Evolutionary conservation across 2,797 vertebrate genomes (phyloP), one percentile per base, ranked within the genome.

Genomic region (Poeciliopsis turneri): DNA sequence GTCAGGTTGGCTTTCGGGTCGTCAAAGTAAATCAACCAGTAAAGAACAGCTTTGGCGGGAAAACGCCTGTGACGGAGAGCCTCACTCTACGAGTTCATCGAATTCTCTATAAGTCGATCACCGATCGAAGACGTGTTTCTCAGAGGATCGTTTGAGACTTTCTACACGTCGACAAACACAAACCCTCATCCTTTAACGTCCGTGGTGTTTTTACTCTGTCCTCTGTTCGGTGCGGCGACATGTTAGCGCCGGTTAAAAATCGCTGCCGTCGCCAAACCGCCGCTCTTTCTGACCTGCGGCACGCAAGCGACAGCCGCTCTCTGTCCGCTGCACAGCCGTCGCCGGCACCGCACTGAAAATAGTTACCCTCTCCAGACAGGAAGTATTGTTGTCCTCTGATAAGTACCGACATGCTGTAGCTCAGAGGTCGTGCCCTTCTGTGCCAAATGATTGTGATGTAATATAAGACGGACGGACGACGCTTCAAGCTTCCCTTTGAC

Each of bases 401-500:
- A 64, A 18, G 77, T 81, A 53, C 39, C 39, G 75, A 78, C 82
- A 78, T 74, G 64, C 41, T 69, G 80, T 53, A 25, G 72, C 78
- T 46, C 74, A 30, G 78, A 85, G 82, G 83, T 86, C 71, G 59
- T 5, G 33, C 64, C 78, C 77, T 55, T 81, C 73, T 72, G 74
- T 79, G 89, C 86, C 87, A 84, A 43, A 88, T 77, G 77, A 82
- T 84, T 41, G 84, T 83, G 74, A 84, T 71, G 78, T 82, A 82
- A 83, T 81, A 75, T 78, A 64, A 74, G 64, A 36, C 77, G 66
- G 66, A 76, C 84, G 57, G 28, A 30, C 2, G 78, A 25, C 76
- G 57, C 79, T 78, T 76, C 80, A 72, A 88, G 83, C 80, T 69
- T 86, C 77, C 76, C 89, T 90, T 87, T 86, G 86, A 91, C 39